Evolutionary conservation across 1,140 invertebrate genomes (phyloP).

Genomic region (Babylonia areolata): DNA sequence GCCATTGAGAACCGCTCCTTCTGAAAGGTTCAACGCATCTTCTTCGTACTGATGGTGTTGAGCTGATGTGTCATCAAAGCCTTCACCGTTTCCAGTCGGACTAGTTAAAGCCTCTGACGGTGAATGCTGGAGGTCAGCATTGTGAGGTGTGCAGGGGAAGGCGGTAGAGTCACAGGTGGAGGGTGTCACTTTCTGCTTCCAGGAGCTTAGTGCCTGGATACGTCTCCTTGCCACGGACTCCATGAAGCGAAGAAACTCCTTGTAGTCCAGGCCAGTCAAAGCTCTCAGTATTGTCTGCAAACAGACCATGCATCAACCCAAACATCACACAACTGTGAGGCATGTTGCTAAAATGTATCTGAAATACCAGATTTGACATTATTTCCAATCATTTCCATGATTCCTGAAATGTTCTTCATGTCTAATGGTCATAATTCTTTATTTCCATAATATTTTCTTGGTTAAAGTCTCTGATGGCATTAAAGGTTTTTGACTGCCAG

Average conservation of each 20-base stretch:
- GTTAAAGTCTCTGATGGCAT: no score
- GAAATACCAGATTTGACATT: no score
- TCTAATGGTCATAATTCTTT: no score
- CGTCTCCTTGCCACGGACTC: constrained; percentile 78
- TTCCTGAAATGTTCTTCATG: no score
- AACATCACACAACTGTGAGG: background rate
- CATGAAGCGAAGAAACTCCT: constrained; percentile 84
- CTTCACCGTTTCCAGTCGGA: background rate
- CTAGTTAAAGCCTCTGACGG: background rate
- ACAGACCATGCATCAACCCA: constrained; percentile 35
- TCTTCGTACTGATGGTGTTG: background rate
- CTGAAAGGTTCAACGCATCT: background rate
- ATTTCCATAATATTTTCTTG: no score
- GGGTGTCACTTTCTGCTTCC: background rate
- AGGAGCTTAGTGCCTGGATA: background rate
- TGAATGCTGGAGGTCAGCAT: background rate
- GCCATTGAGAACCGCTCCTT: background rate
- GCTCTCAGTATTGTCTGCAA: constrained; percentile 82
- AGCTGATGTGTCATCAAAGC: background rate
- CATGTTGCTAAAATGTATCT: no score
- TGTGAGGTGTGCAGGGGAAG: background rate
- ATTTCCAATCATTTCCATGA: no score
- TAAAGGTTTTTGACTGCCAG: no score
- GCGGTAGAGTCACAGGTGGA: background rate
- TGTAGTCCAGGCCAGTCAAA: constrained; percentile 88